A percentile compares a stretch with the other conserved stretches of the same genome.
Evolutionary conservation across 2,113 vertebrate genomes (phyloP).

Genomic region (Microcebus tavaratra): DNA sequence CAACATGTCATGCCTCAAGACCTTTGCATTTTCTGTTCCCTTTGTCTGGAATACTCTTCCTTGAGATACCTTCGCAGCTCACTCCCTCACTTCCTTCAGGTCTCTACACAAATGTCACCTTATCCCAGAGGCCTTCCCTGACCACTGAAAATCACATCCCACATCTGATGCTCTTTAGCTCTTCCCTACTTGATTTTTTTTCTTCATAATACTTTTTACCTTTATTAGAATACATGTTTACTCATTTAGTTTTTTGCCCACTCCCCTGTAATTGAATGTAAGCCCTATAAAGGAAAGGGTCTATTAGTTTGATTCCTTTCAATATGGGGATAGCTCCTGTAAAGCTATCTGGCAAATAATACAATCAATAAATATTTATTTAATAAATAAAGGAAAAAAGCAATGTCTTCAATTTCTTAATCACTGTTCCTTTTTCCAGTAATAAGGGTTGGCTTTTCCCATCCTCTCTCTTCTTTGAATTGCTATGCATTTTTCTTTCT

Average conservation of each 20-base stretch:
- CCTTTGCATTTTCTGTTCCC: neutral
- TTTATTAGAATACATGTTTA: neutral
- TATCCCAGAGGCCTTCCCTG: neutral
- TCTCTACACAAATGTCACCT: neutral
- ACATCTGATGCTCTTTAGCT: neutral
- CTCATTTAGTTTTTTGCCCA: neutral
- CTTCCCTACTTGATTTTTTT: neutral
- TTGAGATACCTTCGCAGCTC: neutral
- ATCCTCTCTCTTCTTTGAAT: neutral
- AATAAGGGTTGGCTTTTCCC: neutral
- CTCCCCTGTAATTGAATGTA: neutral
- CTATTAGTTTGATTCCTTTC: neutral
- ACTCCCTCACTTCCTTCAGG: neutral
- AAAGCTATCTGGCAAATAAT: neutral
- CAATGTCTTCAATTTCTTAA: neutral
- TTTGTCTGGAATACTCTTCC: neutral
- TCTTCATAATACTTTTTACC: neutral
- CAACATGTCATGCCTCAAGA: neutral
- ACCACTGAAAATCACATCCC: neutral
- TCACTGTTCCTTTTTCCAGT: neutral
- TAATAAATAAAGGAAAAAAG: neutral
- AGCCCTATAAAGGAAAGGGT: neutral
- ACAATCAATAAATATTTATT: neutral
- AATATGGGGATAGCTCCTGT: neutral
- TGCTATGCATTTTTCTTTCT: neutral